Conservation (phyloP, 2,888 invertebrate species). For the Meta bourneti region DNA sequence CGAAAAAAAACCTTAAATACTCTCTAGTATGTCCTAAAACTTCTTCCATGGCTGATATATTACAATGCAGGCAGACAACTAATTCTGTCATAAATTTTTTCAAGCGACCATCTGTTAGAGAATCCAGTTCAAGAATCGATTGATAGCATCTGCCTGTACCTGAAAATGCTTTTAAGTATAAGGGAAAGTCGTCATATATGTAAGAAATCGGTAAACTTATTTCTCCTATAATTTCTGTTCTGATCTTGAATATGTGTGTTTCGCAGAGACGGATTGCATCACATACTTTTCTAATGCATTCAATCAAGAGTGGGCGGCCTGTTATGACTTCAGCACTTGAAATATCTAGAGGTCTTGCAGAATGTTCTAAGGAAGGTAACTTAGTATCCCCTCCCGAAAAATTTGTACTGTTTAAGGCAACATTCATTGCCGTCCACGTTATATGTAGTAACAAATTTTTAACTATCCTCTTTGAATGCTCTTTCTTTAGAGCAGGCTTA, state of each 20-base stretch:
- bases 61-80: background rate
- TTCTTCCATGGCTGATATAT: background rate
- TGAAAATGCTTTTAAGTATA: background rate
- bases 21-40: background rate
- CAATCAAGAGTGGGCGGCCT: background rate
- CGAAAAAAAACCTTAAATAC: background rate
- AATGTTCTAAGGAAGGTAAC: background rate
- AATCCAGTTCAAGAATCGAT: background rate
- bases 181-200: background rate
- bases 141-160: background rate
- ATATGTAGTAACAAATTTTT: background rate
- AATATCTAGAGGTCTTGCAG: background rate
- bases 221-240: background rate
- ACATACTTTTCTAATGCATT: background rate
- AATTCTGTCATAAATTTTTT: background rate
- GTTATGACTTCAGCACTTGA: background rate
- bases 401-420: background rate
- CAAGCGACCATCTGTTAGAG: background rate
- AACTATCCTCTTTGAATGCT: background rate
- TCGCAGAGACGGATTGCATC: background rate
- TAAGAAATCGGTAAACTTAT: background rate
- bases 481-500: background rate
- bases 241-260: background rate
- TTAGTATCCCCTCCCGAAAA: background rate
- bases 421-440: background rate